Evolutionary conservation across 2,797 vertebrate genomes (phyloP), one percentile per base, ranked within the genome.

Genomic region (Pelochelys cantorii): DNA sequence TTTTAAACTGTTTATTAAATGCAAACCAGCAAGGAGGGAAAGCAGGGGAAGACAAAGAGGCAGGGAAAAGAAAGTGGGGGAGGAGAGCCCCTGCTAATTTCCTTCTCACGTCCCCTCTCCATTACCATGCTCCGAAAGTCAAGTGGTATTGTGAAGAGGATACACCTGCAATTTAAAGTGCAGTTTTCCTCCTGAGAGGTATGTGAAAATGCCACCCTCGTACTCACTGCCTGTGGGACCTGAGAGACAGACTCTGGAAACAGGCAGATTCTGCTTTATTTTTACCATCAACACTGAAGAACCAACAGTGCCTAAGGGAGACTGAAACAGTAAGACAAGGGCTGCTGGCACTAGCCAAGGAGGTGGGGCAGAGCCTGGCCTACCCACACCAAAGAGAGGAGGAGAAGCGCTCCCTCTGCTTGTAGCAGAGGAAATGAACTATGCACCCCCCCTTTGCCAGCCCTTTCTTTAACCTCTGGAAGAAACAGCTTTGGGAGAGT

Each of bases 111-210:
- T 34, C 78, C 60, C 84, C 90, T 93, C 90, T 96, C 85, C 83
- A 68, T 91, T 95, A 86, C 57, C 0, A 4, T 87, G 10, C n/a
- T 96, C 87, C 96, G 94, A 96, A 96, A 96, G 95, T 97, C 96
- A 97, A 97, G 96, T 97, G 93, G 95, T 89, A 94, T 75, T 90
- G 85, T 95, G 91, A 96, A 96, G 96, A 95, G 94, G 93, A 84
- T 91, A 95, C 95, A 97, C 94, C 96, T 97, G 97, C 92, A 90
- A 86, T 88, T 92, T 95, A 90, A 96, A 97, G 88, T 82, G 88
- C 85, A 85, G 82, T 74, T 92, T 94, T 95, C 60, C 87, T 15
- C 95, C 79, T 23, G 54, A 94, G 91, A 92, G 0, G 1, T 85
- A 59, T 84, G 60, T 83, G 91, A 96, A 96, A 95, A 89, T 94